Evolutionary conservation across 2,888 invertebrate species (phyloP), one percentile per base, ranked within the genome.

Genomic region (Galerucella pusilla): DNA sequence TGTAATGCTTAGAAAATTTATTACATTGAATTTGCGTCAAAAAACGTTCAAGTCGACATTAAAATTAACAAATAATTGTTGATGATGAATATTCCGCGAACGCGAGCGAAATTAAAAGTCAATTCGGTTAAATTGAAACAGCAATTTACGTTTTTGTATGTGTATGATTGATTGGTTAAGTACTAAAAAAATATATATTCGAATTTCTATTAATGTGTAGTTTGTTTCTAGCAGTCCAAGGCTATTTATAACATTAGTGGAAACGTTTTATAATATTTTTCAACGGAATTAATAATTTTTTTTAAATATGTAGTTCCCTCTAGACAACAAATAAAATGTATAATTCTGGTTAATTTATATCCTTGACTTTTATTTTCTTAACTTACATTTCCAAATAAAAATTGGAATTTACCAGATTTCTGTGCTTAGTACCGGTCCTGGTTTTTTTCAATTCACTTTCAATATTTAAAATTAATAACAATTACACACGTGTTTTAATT

Each of bases 41-140:
- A 57, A 57, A 57, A 57, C 57, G 10, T 57, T 57, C 20, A 57
- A 57, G 20, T 57, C 16, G 57, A 57, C 16, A 16, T 57, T 57
- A 57, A 57, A 57, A 57, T 16, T 57, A 57, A 20, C 16, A 57
- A 57, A 54, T 54, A 54, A 54, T 54, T 54, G 54, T 2, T 54
- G 14, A n/a, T 54, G 16, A 54, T 54, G 54, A 7, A 54, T 54
- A 54, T 54, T 54, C 54, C 16, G 54, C 54, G 54, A 54, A 54
- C n/a, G 54, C 54, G 14, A 61, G 6, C 11, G 35, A 61, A 61
- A 61, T 61, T 61, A 61, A 61, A 61, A 61, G 35, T 61, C 61
- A 61, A 61, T 61, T 61, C 61, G 12, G 61, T 35, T 61, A 61
- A 61, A 61, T 28, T 61, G 61, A 61, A 25, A 28, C 16, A 61